Evolutionary conservation across 1,140 invertebrate genomes (phyloP).

Genomic region (Platorchestia sp.): DNA sequence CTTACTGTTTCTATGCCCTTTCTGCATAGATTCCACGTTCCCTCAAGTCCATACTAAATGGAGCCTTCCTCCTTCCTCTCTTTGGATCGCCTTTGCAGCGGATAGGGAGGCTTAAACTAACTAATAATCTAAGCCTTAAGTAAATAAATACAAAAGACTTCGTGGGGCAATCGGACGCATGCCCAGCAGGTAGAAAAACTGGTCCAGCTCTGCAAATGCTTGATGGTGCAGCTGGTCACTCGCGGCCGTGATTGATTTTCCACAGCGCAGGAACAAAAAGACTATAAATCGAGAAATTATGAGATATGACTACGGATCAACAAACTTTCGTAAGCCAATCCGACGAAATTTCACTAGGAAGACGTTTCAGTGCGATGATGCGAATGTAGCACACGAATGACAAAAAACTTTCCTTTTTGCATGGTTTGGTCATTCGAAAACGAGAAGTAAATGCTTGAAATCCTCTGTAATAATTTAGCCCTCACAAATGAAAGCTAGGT

Average conservation of each 20-base stretch:
- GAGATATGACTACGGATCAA: background rate
- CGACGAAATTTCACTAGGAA: background rate
- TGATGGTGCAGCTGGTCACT: background rate
- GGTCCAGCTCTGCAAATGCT: background rate
- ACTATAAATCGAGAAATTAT: background rate
- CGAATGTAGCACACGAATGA: background rate
- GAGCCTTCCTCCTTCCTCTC: no score
- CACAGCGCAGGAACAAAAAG: background rate
- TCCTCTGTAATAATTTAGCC: background rate
- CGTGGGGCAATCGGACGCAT: background rate
- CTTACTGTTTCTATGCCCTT: no score
- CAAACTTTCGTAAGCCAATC: background rate
- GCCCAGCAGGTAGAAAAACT: background rate
- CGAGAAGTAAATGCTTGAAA: background rate
- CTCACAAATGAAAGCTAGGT: background rate
- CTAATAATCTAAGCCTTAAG: no score
- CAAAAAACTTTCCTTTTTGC: background rate
- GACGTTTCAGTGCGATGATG: background rate
- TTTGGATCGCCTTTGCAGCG: no score
- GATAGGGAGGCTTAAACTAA: no score
- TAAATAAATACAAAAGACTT: background rate
- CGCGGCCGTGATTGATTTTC: no score
- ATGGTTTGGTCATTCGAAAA: background rate
- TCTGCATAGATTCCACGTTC: no score
- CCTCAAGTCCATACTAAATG: no score